These are phyloP conservation scores for Auanema sp. DNA, from an alignment of 2,888 invertebrate species.

Conservation along the genomic window DNA sequence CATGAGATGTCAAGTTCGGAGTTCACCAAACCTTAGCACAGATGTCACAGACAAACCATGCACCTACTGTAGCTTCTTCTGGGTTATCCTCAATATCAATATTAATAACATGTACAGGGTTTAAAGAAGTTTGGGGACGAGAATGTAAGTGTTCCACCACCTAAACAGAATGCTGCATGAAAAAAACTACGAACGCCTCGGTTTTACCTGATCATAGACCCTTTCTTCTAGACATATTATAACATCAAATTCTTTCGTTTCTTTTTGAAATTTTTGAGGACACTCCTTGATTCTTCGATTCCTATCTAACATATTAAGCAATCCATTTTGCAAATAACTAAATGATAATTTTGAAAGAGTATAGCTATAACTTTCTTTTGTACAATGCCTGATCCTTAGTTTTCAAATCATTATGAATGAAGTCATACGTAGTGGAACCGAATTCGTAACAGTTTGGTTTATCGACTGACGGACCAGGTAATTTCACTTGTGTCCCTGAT, in stretches of 20 bases:
- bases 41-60: constrained; percentile 94
- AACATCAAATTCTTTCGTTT: constrained; percentile 87
- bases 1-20: not conserved
- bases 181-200: not conserved
- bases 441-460: constrained; percentile 52
- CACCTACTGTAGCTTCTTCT: constrained; percentile 97
- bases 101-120: constrained; percentile 93
- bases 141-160: constrained; percentile 71
- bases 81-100: constrained; percentile 99
- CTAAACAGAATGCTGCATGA: constrained; percentile 21
- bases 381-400: constrained; percentile 49
- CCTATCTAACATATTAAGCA: constrained; percentile 95
- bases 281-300: constrained; percentile 90
- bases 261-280: constrained; percentile 91
- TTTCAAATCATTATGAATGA: constrained; percentile 47
- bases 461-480: constrained; percentile 84
- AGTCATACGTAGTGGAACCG: constrained; percentile 49
- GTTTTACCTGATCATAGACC: constrained; percentile 93
- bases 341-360: constrained; percentile 1
- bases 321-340: constrained; percentile 91
- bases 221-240: constrained; percentile 95
- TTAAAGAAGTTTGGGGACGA: constrained; percentile 75
- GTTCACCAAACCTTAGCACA: constrained; percentile 77
- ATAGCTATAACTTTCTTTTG: constrained; percentile 14
- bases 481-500: constrained; percentile 77